phyloP scores from a whole-genome alignment of 2,113 vertebrate species.

The Hippocampus barbouri region DNA sequence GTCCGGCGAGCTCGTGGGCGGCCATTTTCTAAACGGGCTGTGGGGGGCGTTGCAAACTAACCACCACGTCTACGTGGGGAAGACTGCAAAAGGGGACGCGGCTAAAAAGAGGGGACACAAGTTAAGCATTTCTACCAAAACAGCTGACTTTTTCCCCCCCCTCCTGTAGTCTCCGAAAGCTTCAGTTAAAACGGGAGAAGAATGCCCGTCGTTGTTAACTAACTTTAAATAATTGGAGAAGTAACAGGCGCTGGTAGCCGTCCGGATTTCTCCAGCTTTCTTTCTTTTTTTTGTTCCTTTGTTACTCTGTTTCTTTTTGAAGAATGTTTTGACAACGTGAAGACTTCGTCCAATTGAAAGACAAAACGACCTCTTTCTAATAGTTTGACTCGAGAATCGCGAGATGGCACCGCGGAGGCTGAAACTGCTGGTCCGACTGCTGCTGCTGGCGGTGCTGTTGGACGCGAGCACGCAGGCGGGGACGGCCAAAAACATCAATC shows the following conservation, averaged over 20 bases:
- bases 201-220: conserved; percentile 43
- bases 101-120: neutral
- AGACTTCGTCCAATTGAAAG: conserved; percentile 3
- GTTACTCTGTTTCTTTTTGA: neutral
- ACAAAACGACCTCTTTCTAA: conserved; percentile 5
- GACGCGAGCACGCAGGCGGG: conserved; percentile 53
- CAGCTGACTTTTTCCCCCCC: neutral
- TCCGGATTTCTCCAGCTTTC: neutral
- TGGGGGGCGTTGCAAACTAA: neutral
- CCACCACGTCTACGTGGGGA: neutral
- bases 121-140: neutral
- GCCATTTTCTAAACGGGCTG: neutral
- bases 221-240: conserved; percentile 4
- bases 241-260: neutral
- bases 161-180: neutral
- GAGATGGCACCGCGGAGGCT: conserved; percentile 55
- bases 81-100: neutral
- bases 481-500: conserved; percentile 55
- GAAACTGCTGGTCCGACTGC: conserved; percentile 47
- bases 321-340: conserved; percentile 67
- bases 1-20: neutral
- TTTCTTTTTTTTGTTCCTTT: neutral
- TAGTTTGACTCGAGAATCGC: conserved; percentile 7
- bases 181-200: conserved; percentile 12
- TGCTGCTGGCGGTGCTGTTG: conserved; percentile 59